Evolutionary conservation across 2,797 vertebrate species (phyloP).

Genomic region (Bothrops alternatus): DNA sequence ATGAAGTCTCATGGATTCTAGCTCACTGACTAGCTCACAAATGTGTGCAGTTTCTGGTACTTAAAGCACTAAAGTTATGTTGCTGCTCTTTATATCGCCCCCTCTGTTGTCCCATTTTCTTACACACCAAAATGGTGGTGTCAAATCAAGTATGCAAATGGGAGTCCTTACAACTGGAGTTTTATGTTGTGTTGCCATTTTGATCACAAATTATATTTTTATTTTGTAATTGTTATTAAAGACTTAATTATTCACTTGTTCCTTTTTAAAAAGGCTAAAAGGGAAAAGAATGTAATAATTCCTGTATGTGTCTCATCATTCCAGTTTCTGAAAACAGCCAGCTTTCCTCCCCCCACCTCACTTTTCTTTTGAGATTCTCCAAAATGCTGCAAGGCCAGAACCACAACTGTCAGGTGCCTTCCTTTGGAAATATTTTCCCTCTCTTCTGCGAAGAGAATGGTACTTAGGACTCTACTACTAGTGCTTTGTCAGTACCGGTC

Average conservation of each 20-base stretch:
- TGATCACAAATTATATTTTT: constrained; percentile 78
- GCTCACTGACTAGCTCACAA: constrained; percentile 65
- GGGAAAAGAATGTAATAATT: constrained; percentile 90
- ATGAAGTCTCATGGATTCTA: constrained; percentile 87
- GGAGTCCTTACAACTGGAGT: constrained; percentile 81
- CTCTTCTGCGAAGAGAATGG: constrained; percentile 99
- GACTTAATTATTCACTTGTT: constrained; percentile 95
- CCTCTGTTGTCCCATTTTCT: constrained; percentile 73
- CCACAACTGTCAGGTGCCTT: constrained; percentile 98
- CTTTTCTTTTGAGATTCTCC: constrained; percentile 83
- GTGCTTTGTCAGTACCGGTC: constrained; percentile 92
- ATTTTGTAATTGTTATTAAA: constrained; percentile 78
- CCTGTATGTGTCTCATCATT: constrained; percentile 97
- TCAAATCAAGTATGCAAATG: constrained; percentile 85
- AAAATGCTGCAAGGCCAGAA: constrained; percentile 98
- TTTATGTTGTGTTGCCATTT: constrained; percentile 82
- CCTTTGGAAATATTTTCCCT: constrained; percentile 93
- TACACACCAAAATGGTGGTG: constrained; percentile 76
- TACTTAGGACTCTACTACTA: constrained; percentile 93
- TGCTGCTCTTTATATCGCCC: constrained; percentile 83
- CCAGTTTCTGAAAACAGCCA: constrained; percentile 87
- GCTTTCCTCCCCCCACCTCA: constrained; percentile 68
- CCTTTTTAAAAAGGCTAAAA: constrained; percentile 86
- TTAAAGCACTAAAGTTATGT: constrained; percentile 88
- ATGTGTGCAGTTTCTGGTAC: constrained; percentile 73